phyloP scores from a whole-genome alignment of 2,113 vertebrate genomes.

The Heterochromis multidens region DNA sequence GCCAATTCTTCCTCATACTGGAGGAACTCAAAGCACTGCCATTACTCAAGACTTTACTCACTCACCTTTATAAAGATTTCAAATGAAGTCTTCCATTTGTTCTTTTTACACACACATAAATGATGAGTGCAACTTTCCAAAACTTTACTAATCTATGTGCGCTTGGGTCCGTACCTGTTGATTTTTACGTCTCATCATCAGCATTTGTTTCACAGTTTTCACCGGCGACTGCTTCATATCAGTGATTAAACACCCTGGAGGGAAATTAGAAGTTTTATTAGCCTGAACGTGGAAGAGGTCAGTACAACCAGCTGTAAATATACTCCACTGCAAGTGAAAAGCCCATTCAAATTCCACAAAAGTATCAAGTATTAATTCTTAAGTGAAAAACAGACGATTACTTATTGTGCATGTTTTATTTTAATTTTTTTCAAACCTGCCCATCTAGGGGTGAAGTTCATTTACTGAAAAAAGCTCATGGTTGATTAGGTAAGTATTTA shows the following conservation, averaged over 20 bases:
- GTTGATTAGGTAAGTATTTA: background rate
- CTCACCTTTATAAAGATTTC: background rate
- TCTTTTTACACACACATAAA: background rate
- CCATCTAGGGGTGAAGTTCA: background rate
- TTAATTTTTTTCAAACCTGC: too few species aligned
- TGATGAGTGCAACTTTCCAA: background rate
- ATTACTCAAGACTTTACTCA: background rate
- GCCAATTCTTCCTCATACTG: conserved; percentile 1
- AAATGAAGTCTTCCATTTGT: background rate
- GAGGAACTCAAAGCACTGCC: background rate
- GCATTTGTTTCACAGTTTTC: conserved; percentile 64
- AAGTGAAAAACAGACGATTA: background rate
- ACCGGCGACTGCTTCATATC: background rate
- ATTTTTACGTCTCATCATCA: conserved; percentile 35
- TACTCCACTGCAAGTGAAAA: too few species aligned
- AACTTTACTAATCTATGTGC: background rate
- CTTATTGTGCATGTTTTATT: too few species aligned
- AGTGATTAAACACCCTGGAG: background rate
- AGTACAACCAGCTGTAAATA: background rate
- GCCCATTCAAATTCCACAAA: background rate
- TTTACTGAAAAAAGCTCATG: background rate
- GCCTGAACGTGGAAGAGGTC: background rate
- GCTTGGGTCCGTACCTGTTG: background rate
- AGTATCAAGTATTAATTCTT: background rate
- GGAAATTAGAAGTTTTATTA: background rate